Evolutionary conservation across 2,113 vertebrate species (phyloP), one percentile per base, ranked within the genome.

Genomic region (Pipa parva): DNA sequence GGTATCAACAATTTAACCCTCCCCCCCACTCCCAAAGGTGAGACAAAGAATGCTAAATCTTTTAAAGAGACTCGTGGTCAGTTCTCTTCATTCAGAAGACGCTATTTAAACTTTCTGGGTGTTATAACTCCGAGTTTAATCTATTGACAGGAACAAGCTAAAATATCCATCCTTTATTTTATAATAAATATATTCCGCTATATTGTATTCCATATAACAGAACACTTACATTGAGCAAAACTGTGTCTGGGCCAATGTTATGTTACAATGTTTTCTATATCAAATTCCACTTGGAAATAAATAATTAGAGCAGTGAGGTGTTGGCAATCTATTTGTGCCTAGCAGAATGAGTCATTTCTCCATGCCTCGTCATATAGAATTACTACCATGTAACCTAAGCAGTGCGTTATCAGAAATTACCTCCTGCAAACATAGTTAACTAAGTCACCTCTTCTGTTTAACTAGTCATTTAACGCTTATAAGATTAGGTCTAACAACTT

Each of bases 261-360:
- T 1, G n/a, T 17, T 20, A 17, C 18, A 24, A 21, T 48, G 13
- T 33, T 15, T 18, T 9, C 54, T 25, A 22, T 33, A 48, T 63
- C 21, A 17, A 5, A 15, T 63, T 63, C 24, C 61, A 15, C 4
- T 15, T 13, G 29, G 27, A 51, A 63, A 63, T n/a, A 63, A 50
- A 51, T 51, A 63, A 63, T 51, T 51, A 51, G 46, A 48, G 20
- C 13, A 17, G 45, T 18, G 59, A 29, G 17, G 39, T 29, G 45
- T 33, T 50, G 36, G n/a, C 61, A 33, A 1, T n/a, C 11, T 20
- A 62, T 62, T 28, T 42, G 26, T 62, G 2, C 27, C 27, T 26
- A 2, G 25, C 20, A 62, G 45, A 25, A 63, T 63, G 61, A 63
- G 46, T 50, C 45, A 50, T 28, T 22, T 25, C 6, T 11, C 20